These are phyloP conservation scores for Asbolus verrucosus DNA, from an alignment of 1,140 invertebrate genomes.

Conservation along the genomic window DNA sequence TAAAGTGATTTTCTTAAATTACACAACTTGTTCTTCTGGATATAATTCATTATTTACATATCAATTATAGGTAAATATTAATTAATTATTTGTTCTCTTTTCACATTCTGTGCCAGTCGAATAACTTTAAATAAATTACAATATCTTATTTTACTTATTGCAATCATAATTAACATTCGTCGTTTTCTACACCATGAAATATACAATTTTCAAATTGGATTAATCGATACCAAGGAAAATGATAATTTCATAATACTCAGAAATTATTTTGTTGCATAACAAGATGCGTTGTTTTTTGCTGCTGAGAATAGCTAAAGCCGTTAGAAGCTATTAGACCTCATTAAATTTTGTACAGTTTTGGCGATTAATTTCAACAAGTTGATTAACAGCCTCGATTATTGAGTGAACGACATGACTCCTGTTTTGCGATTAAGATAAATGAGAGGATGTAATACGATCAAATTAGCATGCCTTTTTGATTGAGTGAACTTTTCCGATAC, in stretches of 20 bases:
- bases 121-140: conserved; percentile 1
- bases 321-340: neutral
- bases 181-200: neutral
- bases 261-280: neutral
- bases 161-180: no score
- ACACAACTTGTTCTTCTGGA: neutral
- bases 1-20: neutral
- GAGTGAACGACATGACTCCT: neutral
- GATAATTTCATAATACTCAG: no score
- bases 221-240: no score
- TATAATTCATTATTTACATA: neutral
- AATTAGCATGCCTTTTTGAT: neutral
- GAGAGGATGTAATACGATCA: conserved; percentile 7
- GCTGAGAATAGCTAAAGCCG: neutral
- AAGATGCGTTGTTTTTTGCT: neutral
- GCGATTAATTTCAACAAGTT: conserved; percentile 15
- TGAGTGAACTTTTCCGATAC: neutral
- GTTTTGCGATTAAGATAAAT: neutral
- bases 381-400: conserved; percentile 7
- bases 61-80: conserved; percentile 8
- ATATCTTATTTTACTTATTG: no score
- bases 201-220: no score
- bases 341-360: conserved; percentile 9
- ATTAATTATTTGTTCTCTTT: neutral
- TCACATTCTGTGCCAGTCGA: neutral